Conservation (phyloP, 2,888 invertebrate genomes). For the Sphinx pinastri region DNA sequence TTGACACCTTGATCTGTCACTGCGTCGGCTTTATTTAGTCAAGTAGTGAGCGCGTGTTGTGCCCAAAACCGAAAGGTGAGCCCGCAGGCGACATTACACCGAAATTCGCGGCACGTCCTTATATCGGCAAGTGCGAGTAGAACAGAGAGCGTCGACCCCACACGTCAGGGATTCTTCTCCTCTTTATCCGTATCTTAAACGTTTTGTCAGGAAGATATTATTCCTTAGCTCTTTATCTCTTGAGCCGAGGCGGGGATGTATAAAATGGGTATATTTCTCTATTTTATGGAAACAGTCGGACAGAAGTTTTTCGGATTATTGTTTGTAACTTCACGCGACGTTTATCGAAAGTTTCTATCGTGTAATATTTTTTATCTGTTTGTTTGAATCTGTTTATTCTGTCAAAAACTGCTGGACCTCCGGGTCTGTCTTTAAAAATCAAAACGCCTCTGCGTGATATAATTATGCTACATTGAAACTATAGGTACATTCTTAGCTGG, state of each 20-base stretch:
- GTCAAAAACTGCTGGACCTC: background rate
- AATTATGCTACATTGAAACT: too few species aligned
- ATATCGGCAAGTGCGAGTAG: constrained; percentile 46
- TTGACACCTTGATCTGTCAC: too few species aligned
- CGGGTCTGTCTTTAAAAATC: too few species aligned
- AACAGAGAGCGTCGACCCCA: constrained; percentile 39
- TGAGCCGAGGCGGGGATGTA: constrained; percentile 15
- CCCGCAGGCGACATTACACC: constrained; percentile 38
- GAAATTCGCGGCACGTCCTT: constrained; percentile 50
- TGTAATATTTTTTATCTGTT: constrained; percentile 1
- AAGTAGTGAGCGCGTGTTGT: constrained; percentile 36
- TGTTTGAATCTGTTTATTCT: background rate
- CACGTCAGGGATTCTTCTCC: constrained; percentile 38
- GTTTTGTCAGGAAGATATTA: constrained; percentile 37
- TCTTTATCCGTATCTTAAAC: constrained; percentile 34
- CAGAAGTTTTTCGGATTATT: constrained; percentile 10
- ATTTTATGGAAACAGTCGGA: constrained; percentile 17
- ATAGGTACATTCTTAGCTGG: too few species aligned
- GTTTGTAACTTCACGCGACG: constrained; percentile 26
- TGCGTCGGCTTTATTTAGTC: background rate
- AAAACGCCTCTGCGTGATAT: too few species aligned
- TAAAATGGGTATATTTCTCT: constrained; percentile 20
- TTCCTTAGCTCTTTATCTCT: constrained; percentile 31
- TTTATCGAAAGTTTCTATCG: background rate
- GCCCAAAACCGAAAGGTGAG: constrained; percentile 35